Evolutionary conservation across 2,888 invertebrate genomes (phyloP).

Genomic region (Melanostoma mellinum): DNA sequence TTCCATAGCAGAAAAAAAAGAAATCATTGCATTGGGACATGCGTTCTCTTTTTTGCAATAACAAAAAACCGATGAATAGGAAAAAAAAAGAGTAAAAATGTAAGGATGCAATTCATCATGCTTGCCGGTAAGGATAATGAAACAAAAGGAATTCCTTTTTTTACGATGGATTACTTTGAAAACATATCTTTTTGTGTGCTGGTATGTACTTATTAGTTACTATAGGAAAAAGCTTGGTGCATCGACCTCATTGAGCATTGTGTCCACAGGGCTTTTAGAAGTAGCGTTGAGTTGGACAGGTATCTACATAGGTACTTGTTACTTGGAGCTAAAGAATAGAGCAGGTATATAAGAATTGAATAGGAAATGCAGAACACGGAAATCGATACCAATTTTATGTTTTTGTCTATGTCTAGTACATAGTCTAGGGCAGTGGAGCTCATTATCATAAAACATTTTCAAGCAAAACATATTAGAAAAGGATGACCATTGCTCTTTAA

Average conservation of each 20-base stretch:
- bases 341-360: neutral
- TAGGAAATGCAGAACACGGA: conserved; percentile 12
- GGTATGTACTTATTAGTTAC: conserved; percentile 13
- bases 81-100: conserved; percentile 30
- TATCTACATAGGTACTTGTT: neutral
- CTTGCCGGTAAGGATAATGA: conserved; percentile 70
- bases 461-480: too few species aligned
- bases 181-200: conserved; percentile 31
- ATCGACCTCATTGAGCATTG: conserved; percentile 52
- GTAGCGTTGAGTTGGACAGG: conserved; percentile 10
- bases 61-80: conserved; percentile 24
- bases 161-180: conserved; percentile 52
- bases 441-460: neutral
- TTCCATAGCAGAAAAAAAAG: conserved; percentile 34
- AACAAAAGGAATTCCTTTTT: conserved; percentile 57
- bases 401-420: conserved; percentile 14
- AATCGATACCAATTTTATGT: conserved; percentile 25
- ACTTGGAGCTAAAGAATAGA: neutral
- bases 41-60: conserved; percentile 55
- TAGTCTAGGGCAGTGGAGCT: conserved; percentile 37
- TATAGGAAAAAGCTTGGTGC: conserved; percentile 34
- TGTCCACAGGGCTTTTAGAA: conserved; percentile 30
- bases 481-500: too few species aligned
- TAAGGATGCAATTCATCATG: conserved; percentile 71
- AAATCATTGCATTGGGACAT: conserved; percentile 57